Percentiles rank a stretch among this genome's conserved stretches.
Conservation (phyloP, 1,140 invertebrate species). For the Zaprionus nigranus region DNA sequence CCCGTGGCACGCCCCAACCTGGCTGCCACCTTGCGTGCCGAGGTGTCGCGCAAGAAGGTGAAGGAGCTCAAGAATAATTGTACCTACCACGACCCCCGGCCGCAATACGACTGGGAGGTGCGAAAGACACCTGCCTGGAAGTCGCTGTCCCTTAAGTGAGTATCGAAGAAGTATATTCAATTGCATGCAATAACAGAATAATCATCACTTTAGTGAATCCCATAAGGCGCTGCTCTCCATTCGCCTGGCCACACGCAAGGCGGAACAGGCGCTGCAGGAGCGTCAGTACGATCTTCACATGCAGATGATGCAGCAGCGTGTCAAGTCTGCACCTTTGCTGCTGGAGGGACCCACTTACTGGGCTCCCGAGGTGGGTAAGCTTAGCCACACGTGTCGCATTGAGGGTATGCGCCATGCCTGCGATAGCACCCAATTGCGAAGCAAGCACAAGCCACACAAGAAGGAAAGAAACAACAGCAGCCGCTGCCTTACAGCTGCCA, state of each 20-base stretch:
- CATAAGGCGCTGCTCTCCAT: conserved; percentile 76
- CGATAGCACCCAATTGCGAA: conserved; percentile 57
- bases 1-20: conserved; percentile 80
- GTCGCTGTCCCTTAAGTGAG: conserved; percentile 77
- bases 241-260: conserved; percentile 80
- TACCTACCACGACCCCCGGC: conserved; percentile 66
- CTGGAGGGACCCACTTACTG: conserved; percentile 79
- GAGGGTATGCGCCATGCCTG: conserved; percentile 69
- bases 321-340: conserved; percentile 78
- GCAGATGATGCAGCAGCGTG: conserved; percentile 81
- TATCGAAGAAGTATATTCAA: not conserved
- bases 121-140: conserved; percentile 83
- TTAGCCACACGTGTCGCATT: conserved; percentile 67
- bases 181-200: not conserved
- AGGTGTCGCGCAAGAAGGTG: conserved; percentile 75
- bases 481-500: conserved; percentile 20
- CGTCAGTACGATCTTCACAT: conserved; percentile 81
- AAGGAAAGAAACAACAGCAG: conserved; percentile 51
- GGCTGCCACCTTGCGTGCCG: conserved; percentile 77
- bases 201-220: conserved; percentile 63
- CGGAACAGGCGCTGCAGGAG: conserved; percentile 77
- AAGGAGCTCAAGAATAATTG: conserved; percentile 78
- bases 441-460: conserved; percentile 38
- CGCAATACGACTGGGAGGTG: conserved; percentile 79
- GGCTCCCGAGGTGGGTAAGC: conserved; percentile 78